A percentile compares a stretch with the other conserved stretches of the same genome.
These are phyloP conservation scores for Scomber japonicus DNA, from an alignment of 2,113 vertebrate species.

Conservation along the genomic window DNA sequence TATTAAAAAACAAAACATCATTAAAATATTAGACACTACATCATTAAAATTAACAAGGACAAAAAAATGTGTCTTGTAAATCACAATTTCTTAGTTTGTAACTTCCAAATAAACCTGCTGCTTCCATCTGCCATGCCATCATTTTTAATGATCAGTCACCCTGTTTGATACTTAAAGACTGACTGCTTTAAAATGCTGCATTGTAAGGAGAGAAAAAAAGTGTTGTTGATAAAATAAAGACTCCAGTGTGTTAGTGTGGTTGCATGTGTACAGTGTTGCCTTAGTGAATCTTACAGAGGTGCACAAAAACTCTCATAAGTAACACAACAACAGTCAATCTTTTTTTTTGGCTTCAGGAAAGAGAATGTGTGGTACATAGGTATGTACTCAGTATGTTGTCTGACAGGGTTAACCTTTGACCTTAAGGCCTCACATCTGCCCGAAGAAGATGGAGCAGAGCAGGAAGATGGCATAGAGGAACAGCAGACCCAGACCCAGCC, in stretches of 20 bases:
- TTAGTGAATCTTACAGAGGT: conserved; percentile 24
- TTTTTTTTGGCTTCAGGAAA: conserved; percentile 60
- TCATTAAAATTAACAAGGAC: not conserved
- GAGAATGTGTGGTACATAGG: conserved; percentile 19
- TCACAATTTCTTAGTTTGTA: conserved; percentile 1
- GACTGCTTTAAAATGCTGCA: conserved; percentile 35
- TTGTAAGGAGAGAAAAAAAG: conserved; percentile 20
- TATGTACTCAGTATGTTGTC: conserved; percentile 20
- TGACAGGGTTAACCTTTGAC: conserved; percentile 43
- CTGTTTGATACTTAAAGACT: conserved; percentile 10
- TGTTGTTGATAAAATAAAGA: conserved; percentile 28
- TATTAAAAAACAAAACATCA: not conserved
- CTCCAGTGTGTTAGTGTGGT: conserved; percentile 26
- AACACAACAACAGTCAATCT: conserved; percentile 27
- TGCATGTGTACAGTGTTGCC: conserved; percentile 26
- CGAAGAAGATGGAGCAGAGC: conserved; percentile 86
- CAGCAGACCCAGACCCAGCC: conserved; percentile 83
- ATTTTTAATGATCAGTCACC: conserved; percentile 9
- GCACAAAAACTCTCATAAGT: conserved; percentile 35
- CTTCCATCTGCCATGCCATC: conserved; percentile 28
- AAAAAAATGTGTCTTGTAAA: not conserved
- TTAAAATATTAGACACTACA: conserved; percentile 1
- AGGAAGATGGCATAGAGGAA: conserved; percentile 86
- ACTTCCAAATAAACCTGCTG: conserved; percentile 17
- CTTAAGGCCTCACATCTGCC: conserved; percentile 80